Base-by-base conservation (phyloP, 2,888 invertebrate genomes). In the Nymphalis polychloros region DNA sequence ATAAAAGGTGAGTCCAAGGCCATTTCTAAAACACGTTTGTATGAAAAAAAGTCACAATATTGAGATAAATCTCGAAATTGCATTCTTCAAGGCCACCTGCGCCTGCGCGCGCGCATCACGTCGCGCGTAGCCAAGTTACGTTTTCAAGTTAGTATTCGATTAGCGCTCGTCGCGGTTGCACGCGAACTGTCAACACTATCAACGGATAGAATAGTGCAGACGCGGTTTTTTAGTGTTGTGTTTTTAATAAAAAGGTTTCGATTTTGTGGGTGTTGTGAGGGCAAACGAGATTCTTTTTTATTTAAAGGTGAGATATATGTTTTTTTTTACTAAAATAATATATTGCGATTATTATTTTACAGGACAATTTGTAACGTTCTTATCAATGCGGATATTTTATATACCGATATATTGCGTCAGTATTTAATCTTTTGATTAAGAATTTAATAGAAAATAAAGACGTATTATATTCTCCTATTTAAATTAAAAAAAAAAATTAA, bases 41-140 rank as follows among this genome's bases (percentile, higher is more conserved):
- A 46, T 52, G 27, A 64, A 65, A 64, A 60, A 65, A 68, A 71
- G 69, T 62, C 64, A 70, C 63, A 63, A 64, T 75, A 78, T 76
- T 81, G 78, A 86, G 85, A 87, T 85, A 84, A 84, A 88, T 88
- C 87, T 86, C 79, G 81, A 84, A 84, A 85, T 83, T 85, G 87
- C 85, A 86, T 79, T 78, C 71, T 19, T 72, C 84, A 84, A 84
- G 84, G 84, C 79, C 81, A 79, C 76, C 77, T 78, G 74, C 81
- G 86, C 76, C 77, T 78, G 74, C 81, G 86, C 84, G 81, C 79
- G 71, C 74, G 82, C 85, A 84, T 74, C 78, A 67, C 68, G 57
- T 50, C 70, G 67, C 72, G 69, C 66, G 69, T 68, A 59, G 72
- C 73, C 62, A 60, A 64, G 67, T 69, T 64, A 55, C 49, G 27